Base-by-base conservation (phyloP, 2,888 invertebrate species). In the Heliconius hortense region DNA sequence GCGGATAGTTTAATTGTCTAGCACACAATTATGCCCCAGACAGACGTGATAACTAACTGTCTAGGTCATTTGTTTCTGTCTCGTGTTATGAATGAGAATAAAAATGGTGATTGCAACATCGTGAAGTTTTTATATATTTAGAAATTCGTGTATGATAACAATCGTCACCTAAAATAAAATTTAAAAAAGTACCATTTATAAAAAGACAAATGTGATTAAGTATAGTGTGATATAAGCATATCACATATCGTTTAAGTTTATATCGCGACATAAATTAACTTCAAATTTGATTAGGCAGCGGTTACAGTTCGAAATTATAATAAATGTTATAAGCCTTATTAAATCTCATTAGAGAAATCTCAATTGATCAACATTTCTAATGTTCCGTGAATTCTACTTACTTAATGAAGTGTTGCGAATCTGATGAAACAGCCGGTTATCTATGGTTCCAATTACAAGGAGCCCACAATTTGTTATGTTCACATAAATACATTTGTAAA, bases 11-110 rank as follows among this genome's bases (percentile, higher is more conserved):
- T 90, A 89, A 90, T 90, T 90, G 89, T 87, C 86, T 84, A 84
- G 85, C 86, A 86, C 89, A 88, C 89, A 89, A 90, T 89, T 90
- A 90, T 88, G 85, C 82, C 86, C 86, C 90, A 90, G 91, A 90
- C 90, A 87, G 86, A 84, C 85, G 84, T 87, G 89, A 87, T 89
- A 89, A 87, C 84, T 86, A 78, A 79, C 87, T 87, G 89, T 89
- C 89, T 90, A 88, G 90, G 90, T 90, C 90, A 89, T 87, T 88
- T 85, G 87, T 86, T 86, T 84, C 79, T 85, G 84, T 76, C 84
- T 84, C 81, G 82, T 83, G 82, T 81, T 82, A 81, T 83, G 83
- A 84, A 63, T 75, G 82, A 82, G 84, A 82, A 85, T 86, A 84
- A 84, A 79, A 84, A 84, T 83, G 82, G 78, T 77, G 72, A 72